Percentiles rank a stretch among this genome's conserved stretches.
These are phyloP conservation scores for Chromoteleia sp. DNA, from an alignment of 2,888 invertebrate species.

Conservation along the genomic window DNA sequence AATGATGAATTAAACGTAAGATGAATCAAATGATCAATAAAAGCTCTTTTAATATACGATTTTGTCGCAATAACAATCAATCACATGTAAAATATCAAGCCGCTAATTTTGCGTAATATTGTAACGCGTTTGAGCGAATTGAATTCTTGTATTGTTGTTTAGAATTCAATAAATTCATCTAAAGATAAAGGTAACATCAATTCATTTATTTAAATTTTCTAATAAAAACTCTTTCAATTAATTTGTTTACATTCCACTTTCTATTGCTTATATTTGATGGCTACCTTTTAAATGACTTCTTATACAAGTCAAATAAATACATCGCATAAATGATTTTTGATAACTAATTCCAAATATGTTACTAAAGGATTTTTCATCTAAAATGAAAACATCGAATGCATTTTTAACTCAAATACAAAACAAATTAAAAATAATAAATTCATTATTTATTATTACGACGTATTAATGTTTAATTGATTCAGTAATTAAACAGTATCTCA, in stretches of 20 bases:
- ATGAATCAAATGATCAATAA: background rate
- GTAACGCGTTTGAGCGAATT: constrained; percentile 30
- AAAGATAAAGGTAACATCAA: constrained; percentile 18
- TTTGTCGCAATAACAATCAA: constrained; percentile 11
- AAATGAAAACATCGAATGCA: too few species aligned
- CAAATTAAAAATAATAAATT: background rate
- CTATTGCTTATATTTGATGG: background rate
- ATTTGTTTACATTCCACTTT: constrained; percentile 10
- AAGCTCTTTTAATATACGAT: constrained; percentile 5
- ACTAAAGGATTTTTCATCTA: too few species aligned
- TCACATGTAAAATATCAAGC: constrained; percentile 14
- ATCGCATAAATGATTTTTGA: too few species aligned
- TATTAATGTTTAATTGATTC: background rate
- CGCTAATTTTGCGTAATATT: constrained; percentile 18
- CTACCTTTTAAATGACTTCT: background rate
- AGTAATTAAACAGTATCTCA: constrained; percentile 22
- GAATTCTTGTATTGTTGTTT: constrained; percentile 16
- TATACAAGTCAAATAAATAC: too few species aligned
- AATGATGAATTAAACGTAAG: constrained; percentile 5
- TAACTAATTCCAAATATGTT: too few species aligned
- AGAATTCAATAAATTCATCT: constrained; percentile 23
- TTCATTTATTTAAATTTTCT: constrained; percentile 4
- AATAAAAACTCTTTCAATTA: background rate
- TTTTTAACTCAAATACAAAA: background rate
- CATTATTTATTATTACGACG: too few species aligned